Evolutionary conservation across 2,797 vertebrate genomes (phyloP), one percentile per base, ranked within the genome.

Genomic region (Coregonus sp.): DNA sequence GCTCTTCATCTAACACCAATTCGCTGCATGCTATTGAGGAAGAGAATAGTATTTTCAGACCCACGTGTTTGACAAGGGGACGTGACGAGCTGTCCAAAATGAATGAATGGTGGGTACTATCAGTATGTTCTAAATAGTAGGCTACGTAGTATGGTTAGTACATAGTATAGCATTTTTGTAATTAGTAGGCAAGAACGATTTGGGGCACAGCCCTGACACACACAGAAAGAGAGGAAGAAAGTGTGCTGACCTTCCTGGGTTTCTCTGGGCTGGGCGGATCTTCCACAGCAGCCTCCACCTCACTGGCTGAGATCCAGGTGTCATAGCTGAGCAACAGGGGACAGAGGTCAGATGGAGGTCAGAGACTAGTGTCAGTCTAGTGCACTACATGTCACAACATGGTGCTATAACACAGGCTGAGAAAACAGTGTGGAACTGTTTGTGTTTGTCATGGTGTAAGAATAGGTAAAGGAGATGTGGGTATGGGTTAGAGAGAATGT

Each of bases 221-320:
- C 16, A 20, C 40, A 33, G 20, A 67, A 15, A 31, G 61, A 54
- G 40, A 47, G 15, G 16, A 25, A 52, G 70, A 16, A 14, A 31
- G 15, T 9, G 3, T 70, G 40, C 81, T 81, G 82, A 99, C 98
- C 97, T 98, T 99, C 35, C 97, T 94, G 75, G 97, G 98, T 50
- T 98, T 98, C 88, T 99, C 97, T 6, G 95, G 93, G 0, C 92
- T 95, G 0, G 97, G 98, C 11, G 97, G 93, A 66, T 99, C 98
- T 89, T 99, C 98, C 83, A 99, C 96, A 0, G 96, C 92, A 5
- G 97, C 98, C 83, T 99, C 97, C 0, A 99, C 92, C 86, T 99
- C 97, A 83, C 95, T 98, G 78, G 97, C 97, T 0, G 96, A 92
- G 83, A 98, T 98, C 98, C 98, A 99, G 0, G 97, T 99, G 83